A percentile compares a stretch with the other conserved stretches of the same genome.
These are phyloP conservation scores for Noctua comes DNA, from an alignment of 2,888 invertebrate genomes.

Conservation along the genomic window DNA sequence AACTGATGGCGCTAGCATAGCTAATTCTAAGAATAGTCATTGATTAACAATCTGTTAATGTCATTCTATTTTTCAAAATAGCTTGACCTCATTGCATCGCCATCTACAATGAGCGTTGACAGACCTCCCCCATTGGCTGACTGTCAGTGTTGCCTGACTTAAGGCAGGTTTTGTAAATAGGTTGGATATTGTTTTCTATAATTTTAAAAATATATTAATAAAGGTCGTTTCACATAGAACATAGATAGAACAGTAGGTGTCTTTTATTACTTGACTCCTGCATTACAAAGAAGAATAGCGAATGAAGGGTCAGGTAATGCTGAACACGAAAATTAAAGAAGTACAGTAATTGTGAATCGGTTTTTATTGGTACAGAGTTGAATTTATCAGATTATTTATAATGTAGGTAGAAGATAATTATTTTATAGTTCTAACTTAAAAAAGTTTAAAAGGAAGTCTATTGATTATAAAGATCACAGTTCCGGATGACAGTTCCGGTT, in stretches of 20 bases:
- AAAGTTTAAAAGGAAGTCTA: not conserved
- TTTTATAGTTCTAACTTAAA: slow-evolving; percentile 37
- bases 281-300: not conserved
- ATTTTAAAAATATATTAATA: slow-evolving; percentile 8
- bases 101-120: not conserved
- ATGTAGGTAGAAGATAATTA: slow-evolving; percentile 29
- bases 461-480: not conserved
- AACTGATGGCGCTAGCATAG: not conserved
- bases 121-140: not conserved
- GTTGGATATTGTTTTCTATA: slow-evolving; percentile 32
- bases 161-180: slow-evolving; percentile 11
- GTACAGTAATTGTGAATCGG: not conserved
- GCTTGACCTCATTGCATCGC: not conserved
- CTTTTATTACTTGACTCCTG: not conserved
- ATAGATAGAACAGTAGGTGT: not conserved
- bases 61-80: not conserved
- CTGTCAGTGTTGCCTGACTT: not conserved
- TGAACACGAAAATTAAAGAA: not conserved
- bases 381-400: slow-evolving; percentile 40
- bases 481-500: not conserved
- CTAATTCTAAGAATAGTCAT: not conserved
- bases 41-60: not conserved
- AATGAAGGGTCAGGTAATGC: not conserved
- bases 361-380: slow-evolving; percentile 19
- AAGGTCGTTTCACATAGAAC: slow-evolving; percentile 6